These are phyloP conservation scores for Nemurella pictetii DNA, from an alignment of 2,888 invertebrate genomes.

Conservation along the genomic window DNA sequence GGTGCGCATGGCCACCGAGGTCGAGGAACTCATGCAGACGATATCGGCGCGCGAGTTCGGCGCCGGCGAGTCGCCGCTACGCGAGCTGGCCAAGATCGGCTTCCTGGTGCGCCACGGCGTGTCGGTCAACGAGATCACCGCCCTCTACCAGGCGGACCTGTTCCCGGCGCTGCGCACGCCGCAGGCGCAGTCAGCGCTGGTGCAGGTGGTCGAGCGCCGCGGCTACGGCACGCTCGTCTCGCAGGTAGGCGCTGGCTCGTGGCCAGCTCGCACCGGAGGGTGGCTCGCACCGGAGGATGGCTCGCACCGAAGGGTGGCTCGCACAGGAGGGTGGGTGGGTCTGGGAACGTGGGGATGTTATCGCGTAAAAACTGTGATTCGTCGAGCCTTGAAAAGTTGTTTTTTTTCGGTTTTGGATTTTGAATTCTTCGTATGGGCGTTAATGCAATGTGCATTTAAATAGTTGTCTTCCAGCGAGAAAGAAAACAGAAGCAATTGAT, in stretches of 20 bases:
- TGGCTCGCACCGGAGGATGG: no score
- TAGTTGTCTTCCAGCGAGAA: no score
- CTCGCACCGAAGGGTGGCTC: no score
- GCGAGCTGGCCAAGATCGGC: constrained; percentile 82
- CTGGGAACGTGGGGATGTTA: no score
- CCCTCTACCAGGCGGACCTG: constrained; percentile 75
- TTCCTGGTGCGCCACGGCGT: constrained; percentile 76
- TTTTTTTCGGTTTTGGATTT: no score
- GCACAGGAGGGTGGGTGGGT: no score
- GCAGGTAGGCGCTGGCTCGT: constrained; percentile 61
- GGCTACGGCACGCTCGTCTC: constrained; percentile 80
- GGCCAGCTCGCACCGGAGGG: no score
- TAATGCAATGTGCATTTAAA: no score
- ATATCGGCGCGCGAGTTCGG: constrained; percentile 79
- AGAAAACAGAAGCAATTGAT: no score
- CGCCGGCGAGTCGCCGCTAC: constrained; percentile 74
- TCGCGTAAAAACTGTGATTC: no score
- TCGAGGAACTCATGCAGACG: constrained; percentile 72
- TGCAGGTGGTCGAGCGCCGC: constrained; percentile 80
- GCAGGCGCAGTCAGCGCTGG: constrained; percentile 81
- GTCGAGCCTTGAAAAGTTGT: no score
- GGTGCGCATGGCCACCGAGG: constrained; percentile 52
- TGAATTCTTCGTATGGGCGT: no score
- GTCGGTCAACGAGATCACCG: constrained; percentile 73
- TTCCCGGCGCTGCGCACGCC: constrained; percentile 80